Percentiles rank a stretch among this genome's conserved stretches.
Conservation (phyloP, 2,888 invertebrate species). For the Chymomyza amoena region DNA sequence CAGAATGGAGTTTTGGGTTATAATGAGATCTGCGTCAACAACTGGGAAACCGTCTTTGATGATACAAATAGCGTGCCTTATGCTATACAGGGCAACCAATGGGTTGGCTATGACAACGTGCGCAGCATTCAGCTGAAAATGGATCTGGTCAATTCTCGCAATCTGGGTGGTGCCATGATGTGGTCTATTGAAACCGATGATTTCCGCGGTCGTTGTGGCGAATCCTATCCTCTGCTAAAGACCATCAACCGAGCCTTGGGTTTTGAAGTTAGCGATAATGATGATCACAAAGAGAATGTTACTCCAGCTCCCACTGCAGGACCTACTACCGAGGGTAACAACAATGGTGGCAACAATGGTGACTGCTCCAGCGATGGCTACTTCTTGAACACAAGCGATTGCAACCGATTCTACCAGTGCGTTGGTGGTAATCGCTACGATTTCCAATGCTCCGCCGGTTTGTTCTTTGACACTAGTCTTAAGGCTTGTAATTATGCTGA, state of each 20-base stretch:
- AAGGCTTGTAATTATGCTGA: constrained; percentile 24
- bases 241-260: constrained; percentile 56
- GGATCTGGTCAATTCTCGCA: constrained; percentile 88
- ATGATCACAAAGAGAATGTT: constrained; percentile 12
- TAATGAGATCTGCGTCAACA: constrained; percentile 56
- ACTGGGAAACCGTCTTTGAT: constrained; percentile 62
- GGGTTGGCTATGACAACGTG: constrained; percentile 94
- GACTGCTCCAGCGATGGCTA: constrained; percentile 73
- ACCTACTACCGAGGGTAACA: background rate
- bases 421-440: constrained; percentile 79
- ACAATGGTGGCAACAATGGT: constrained; percentile 2
- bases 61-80: constrained; percentile 81
- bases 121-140: constrained; percentile 89
- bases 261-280: constrained; percentile 2
- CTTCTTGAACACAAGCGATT: constrained; percentile 82
- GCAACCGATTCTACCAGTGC: constrained; percentile 85
- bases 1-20: constrained; percentile 55
- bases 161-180: constrained; percentile 85
- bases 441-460: constrained; percentile 80
- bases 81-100: constrained; percentile 90
- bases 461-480: constrained; percentile 31
- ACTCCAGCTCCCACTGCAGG: constrained; percentile 17
- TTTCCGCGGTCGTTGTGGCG: constrained; percentile 89
- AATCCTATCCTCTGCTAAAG: constrained; percentile 75
- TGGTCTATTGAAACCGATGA: constrained; percentile 94